These are phyloP conservation scores for Pteronura brasiliensis DNA, from an alignment of 2,113 vertebrate species.

Conservation along the genomic window DNA sequence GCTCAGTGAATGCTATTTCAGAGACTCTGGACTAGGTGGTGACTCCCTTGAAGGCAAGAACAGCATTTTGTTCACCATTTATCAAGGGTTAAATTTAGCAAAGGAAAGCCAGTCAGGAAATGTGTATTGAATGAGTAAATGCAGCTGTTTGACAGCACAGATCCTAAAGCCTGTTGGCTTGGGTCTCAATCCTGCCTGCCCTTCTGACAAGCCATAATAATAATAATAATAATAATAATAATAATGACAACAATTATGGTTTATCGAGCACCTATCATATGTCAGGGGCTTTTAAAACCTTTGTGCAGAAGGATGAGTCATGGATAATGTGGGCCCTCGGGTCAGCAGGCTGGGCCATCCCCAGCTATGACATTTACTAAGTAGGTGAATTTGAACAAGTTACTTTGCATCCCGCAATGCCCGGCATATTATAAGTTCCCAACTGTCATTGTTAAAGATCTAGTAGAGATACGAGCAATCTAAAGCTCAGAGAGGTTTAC, in stretches of 20 bases:
- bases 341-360: neutral
- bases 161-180: neutral
- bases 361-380: neutral
- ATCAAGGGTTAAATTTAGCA: neutral
- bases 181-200: neutral
- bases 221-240: neutral
- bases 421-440: neutral
- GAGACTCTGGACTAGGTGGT: neutral
- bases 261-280: neutral
- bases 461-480: neutral
- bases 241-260: neutral
- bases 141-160: neutral
- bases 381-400: neutral
- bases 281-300: neutral
- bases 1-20: neutral
- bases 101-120: neutral
- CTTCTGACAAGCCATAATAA: neutral
- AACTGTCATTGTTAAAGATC: too few relatives aligned
- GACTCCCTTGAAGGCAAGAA: neutral
- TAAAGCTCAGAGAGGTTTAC: neutral
- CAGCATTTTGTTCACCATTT: neutral
- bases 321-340: neutral
- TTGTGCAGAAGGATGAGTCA: neutral
- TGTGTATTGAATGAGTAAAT: neutral
- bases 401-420: too few relatives aligned